A percentile compares a stretch with the other conserved stretches of the same genome.
phyloP scores from a whole-genome alignment of 2,888 invertebrate species.

The Anthophora plumipes region DNA sequence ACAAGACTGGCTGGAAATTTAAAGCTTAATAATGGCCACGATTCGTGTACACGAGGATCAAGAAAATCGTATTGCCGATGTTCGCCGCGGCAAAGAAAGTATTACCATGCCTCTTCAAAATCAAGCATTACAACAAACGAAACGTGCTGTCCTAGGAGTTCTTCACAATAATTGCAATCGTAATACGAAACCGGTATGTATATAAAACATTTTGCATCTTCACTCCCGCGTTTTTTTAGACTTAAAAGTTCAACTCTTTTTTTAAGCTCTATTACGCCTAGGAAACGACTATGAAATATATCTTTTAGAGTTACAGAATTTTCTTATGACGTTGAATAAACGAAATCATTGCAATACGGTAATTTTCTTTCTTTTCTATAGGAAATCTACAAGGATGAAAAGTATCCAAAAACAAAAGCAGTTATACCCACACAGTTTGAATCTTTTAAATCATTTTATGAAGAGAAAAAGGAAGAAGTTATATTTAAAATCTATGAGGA shows the following conservation, averaged over 20 bases:
- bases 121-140: conserved; percentile 78
- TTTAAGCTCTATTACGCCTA: neutral
- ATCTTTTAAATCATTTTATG: conserved; percentile 90
- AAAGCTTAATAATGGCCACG: conserved; percentile 87
- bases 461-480: conserved; percentile 86
- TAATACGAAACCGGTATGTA: conserved; percentile 86
- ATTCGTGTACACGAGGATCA: conserved; percentile 92
- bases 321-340: neutral
- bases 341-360: neutral
- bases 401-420: conserved; percentile 77
- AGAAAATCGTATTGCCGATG: conserved; percentile 88
- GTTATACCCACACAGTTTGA: conserved; percentile 87
- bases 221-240: conserved; percentile 56
- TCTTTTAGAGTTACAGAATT: neutral
- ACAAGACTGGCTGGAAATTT: conserved; percentile 45
- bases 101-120: conserved; percentile 81
- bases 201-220: conserved; percentile 10
- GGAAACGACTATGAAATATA: neutral
- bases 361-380: conserved; percentile 48
- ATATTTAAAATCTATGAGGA: conserved; percentile 79
- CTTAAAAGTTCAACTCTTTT: neutral
- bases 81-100: conserved; percentile 86
- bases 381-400: conserved; percentile 81
- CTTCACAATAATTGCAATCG: conserved; percentile 87
- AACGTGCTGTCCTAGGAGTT: conserved; percentile 88